A percentile compares a stretch with the other conserved stretches of the same genome.
phyloP scores from a whole-genome alignment of 2,113 vertebrate genomes.

The Megaleporinus macrocephalus region DNA sequence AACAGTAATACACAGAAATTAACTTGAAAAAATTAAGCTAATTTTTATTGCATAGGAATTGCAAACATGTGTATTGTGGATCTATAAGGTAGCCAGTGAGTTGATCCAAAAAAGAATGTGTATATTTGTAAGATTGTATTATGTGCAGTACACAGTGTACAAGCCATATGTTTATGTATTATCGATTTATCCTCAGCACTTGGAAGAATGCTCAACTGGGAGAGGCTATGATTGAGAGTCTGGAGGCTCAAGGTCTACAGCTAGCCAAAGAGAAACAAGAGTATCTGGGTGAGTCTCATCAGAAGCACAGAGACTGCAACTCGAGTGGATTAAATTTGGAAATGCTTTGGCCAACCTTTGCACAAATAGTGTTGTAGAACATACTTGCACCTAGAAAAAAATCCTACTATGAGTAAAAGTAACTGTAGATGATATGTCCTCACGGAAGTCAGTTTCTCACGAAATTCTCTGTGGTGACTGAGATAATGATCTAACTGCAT shows the following conservation, averaged over 20 bases:
- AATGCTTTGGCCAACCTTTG: background rate
- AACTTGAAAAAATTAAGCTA: too few species aligned
- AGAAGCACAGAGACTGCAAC: background rate
- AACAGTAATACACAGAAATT: too few species aligned
- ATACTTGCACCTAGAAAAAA: too few species aligned
- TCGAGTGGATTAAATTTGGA: background rate
- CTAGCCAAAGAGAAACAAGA: constrained; percentile 97
- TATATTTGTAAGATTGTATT: background rate
- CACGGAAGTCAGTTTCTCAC: too few species aligned
- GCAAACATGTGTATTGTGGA: too few species aligned
- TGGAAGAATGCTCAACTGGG: constrained; percentile 97
- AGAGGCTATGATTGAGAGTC: constrained; percentile 97
- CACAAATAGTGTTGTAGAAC: too few species aligned
- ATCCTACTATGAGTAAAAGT: too few species aligned
- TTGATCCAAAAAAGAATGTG: background rate
- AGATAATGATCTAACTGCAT: background rate
- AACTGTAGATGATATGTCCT: too few species aligned
- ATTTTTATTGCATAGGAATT: too few species aligned
- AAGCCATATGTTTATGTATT: background rate
- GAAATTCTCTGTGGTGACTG: too few species aligned
- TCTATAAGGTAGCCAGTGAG: too few species aligned
- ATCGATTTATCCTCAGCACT: constrained; percentile 77
- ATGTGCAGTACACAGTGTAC: background rate
- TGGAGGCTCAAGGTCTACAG: constrained; percentile 96
- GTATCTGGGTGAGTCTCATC: constrained; percentile 85